A percentile compares a stretch with the other conserved stretches of the same genome.
Conservation (phyloP, 37 sponge, comb jelly and placozoan species). For the Beroe forskalii region DNA sequence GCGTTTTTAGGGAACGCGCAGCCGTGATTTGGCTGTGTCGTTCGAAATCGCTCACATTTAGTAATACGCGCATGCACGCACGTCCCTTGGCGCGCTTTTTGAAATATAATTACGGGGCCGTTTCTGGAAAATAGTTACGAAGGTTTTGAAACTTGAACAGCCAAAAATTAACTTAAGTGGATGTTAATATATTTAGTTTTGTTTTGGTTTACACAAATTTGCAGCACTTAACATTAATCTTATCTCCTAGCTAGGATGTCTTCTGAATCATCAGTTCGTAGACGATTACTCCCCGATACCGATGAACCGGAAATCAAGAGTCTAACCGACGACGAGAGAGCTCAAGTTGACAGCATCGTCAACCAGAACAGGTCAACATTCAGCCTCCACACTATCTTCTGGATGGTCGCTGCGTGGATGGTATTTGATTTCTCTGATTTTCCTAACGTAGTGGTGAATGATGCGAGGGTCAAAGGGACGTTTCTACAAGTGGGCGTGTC, state of each 20-base stretch:
- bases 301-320: constrained; percentile 14
- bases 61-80: neutral
- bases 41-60: neutral
- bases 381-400: neutral
- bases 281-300: constrained; percentile 1
- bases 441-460: neutral
- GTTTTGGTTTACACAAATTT: no score
- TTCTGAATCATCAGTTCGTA: neutral
- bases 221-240: no score
- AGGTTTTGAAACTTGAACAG: no score
- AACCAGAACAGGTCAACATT: neutral
- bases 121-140: no score
- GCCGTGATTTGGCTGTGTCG: neutral
- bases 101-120: no score
- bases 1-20: constrained; percentile 6
- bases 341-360: neutral
- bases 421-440: constrained; percentile 18
- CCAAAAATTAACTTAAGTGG: no score
- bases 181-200: no score
- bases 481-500: neutral
- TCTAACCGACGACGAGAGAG: constrained; percentile 35
- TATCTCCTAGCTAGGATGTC: constrained; percentile 4
- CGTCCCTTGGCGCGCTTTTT: no score
- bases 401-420: constrained; percentile 25
- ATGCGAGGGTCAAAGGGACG: neutral